Evolutionary conservation across 2,797 vertebrate species (phyloP).

Genomic region (Sebastiscus albofasciatus): DNA sequence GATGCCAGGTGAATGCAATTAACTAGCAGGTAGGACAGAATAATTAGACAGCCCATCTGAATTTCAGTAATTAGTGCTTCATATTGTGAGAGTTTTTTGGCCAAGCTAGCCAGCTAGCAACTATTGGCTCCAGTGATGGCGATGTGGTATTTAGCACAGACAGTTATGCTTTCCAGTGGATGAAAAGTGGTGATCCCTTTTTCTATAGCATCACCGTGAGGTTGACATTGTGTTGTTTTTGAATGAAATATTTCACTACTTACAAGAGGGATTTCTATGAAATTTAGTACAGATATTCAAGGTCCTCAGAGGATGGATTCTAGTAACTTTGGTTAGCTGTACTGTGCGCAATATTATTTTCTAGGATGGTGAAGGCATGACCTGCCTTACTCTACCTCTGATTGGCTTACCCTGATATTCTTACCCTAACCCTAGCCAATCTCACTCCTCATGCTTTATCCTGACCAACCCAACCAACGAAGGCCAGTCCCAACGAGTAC

Average conservation of each 20-base stretch:
- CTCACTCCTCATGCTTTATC: too few relatives aligned
- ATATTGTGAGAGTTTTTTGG: background rate
- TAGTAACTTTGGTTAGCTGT: background rate
- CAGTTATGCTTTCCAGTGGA: background rate
- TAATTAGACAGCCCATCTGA: constrained; percentile 6
- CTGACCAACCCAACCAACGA: too few relatives aligned
- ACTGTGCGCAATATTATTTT: background rate
- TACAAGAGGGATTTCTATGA: background rate
- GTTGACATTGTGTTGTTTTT: background rate
- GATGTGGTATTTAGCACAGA: background rate
- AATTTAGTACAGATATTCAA: background rate
- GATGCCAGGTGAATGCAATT: constrained; percentile 57
- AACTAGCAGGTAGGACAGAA: constrained; percentile 27
- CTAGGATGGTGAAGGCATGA: too few relatives aligned
- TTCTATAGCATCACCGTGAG: background rate
- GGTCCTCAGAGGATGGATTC: background rate
- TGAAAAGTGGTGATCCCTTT: background rate
- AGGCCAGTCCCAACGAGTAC: too few relatives aligned
- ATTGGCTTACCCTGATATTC: too few relatives aligned
- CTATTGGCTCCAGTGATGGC: background rate
- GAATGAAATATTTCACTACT: background rate
- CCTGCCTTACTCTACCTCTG: too few relatives aligned
- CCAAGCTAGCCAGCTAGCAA: background rate
- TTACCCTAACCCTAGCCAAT: too few relatives aligned
- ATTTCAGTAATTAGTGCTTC: constrained; percentile 23